Evolutionary conservation across 2,113 vertebrate genomes (phyloP).

Genomic region (Origma solitaria): DNA sequence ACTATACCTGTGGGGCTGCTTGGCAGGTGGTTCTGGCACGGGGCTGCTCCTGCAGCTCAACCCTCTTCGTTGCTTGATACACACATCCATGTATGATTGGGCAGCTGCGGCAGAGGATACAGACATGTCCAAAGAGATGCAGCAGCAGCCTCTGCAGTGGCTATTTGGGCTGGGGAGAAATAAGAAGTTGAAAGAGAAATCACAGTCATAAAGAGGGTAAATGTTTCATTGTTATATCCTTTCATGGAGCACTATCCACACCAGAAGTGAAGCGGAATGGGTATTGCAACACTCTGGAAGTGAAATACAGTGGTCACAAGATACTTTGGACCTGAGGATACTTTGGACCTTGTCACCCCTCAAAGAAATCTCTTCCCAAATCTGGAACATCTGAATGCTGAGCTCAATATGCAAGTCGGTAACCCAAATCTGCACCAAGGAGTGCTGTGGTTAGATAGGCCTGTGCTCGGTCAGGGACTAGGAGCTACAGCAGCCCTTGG

Average conservation of each 20-base stretch:
- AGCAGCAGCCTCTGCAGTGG: slow-evolving; percentile 83
- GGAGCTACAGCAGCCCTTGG: not conserved
- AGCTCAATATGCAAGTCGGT: accelerated
- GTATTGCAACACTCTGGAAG: not conserved
- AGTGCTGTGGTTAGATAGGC: accelerated
- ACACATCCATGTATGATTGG: slow-evolving; percentile 73
- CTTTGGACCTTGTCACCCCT: not conserved
- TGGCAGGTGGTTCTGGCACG: not conserved
- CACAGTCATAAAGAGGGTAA: slow-evolving; percentile 82
- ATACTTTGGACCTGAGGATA: accelerated
- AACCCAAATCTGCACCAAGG: too few relatives aligned
- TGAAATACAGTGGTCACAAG: accelerated
- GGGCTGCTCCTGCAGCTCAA: accelerated
- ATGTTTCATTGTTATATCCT: not conserved
- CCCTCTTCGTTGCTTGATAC: accelerated
- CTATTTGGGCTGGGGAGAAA: slow-evolving; percentile 83
- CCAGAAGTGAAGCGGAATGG: not conserved
- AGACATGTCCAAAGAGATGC: slow-evolving; percentile 84
- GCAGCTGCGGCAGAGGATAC: slow-evolving; percentile 83
- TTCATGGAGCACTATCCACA: not conserved
- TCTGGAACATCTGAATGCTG: too few relatives aligned
- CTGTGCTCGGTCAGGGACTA: accelerated
- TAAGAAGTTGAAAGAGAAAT: slow-evolving; percentile 85
- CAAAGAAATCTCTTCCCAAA: not conserved
- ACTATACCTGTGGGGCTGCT: not conserved